Base-by-base conservation (phyloP, 2,888 invertebrate genomes). In the Saturnia pavonia region DNA sequence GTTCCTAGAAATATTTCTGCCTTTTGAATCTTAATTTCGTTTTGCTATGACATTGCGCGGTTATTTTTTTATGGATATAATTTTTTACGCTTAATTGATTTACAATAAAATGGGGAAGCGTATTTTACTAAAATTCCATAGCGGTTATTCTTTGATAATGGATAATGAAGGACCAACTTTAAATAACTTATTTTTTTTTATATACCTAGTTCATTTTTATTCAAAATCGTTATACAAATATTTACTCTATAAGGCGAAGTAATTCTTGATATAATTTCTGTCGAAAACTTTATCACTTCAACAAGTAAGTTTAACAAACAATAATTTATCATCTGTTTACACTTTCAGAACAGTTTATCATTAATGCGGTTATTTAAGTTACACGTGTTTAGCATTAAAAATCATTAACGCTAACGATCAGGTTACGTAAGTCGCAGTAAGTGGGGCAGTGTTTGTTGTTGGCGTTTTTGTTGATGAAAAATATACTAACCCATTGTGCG, bases 401-500 rank as follows among this genome's bases (percentile, higher is more conserved):
- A 72, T 71, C 72, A 72, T 69, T 69, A 57, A 71, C 72, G 69
- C 63, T 48, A 57, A 68, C 40, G 34, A 66, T 40, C 12, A 25
- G 19, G 11, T 67, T 67, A 70, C 34, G 27, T 65, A 69, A 45
- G 51, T 40, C 34, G 42, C 16, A 25, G 54, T 54, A 70, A 67
- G 42, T 70, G 54, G 67, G 54, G 54, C 70, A 70, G 25, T 74
- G 77, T 75, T 73, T 78, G 77, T 76, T 80, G 80, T 82, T 82
- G 76, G 79, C 80, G 76, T 79, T 88, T 77, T 86, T 87, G 82
- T 86, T 80, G 80, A 83, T 84, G 80, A 82, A 83, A n/a, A 84
- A 85, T 85, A 85, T 85, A 85, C 83, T 84, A 87, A 87, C 80
- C 86, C 85, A 89, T 90, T 88, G 89, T 91, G 80, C 79, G 75